Evolutionary conservation across 1,140 invertebrate genomes (phyloP).

Genomic region (Scaptomyza graminum): DNA sequence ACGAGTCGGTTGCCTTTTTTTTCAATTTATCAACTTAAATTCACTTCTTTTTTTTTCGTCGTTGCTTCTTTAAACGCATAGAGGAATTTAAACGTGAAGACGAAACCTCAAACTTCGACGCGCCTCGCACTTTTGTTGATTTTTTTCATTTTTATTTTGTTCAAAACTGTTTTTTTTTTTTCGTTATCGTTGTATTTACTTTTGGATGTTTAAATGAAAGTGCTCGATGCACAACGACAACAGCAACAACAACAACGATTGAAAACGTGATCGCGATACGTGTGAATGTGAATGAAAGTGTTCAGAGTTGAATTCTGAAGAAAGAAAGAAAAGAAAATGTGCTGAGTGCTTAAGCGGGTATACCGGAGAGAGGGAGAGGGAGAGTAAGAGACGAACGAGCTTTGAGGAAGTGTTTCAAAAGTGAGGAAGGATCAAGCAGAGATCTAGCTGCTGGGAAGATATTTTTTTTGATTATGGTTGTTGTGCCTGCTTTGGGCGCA

Average conservation of each 20-base stretch:
- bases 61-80: conserved; percentile 1
- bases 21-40: conserved; percentile 4
- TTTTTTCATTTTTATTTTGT: conserved; percentile 14
- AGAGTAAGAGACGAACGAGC: neutral
- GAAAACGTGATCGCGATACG: conserved; percentile 11
- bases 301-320: conserved; percentile 12
- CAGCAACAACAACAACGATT: conserved; percentile 22
- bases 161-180: conserved; percentile 21
- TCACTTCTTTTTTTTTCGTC: conserved; percentile 1
- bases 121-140: conserved; percentile 19
- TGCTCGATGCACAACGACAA: conserved; percentile 41
- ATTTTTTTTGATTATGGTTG: conserved; percentile 55
- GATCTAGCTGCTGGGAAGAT: too few species aligned
- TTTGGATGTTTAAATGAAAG: conserved; percentile 62
- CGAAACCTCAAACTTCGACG: neutral
- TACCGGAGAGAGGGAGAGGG: neutral
- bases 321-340: conserved; percentile 22
- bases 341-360: conserved; percentile 12
- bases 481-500: conserved; percentile 71
- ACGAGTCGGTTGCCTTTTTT: conserved; percentile 64
- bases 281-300: conserved; percentile 41
- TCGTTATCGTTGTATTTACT: conserved; percentile 14
- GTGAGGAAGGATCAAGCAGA: neutral
- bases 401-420: conserved; percentile 1
- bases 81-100: conserved; percentile 5